Percentiles rank a stretch among this genome's conserved stretches.
Evolutionary conservation across 92 coral and sea anemone genomes (phyloP).

Genomic region (Epizoanthus fatuus): DNA sequence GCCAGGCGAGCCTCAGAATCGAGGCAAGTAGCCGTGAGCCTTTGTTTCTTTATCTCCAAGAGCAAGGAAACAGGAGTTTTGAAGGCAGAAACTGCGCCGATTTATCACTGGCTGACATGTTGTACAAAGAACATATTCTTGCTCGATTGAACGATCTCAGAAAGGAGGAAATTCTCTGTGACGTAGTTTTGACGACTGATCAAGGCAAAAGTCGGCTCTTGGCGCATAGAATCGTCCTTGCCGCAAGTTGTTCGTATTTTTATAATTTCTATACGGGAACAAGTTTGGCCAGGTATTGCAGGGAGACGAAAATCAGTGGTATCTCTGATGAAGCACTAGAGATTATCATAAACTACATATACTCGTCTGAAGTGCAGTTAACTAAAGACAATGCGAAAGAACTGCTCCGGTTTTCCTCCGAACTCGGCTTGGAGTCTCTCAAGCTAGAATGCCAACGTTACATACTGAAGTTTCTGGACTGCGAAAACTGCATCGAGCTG

Average conservation of each 20-base stretch:
- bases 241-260: slow-evolving; percentile 92
- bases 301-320: slow-evolving; percentile 79
- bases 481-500: slow-evolving; percentile 87
- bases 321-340: slow-evolving; percentile 71
- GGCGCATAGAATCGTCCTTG: slow-evolving; percentile 90
- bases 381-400: slow-evolving; percentile 77
- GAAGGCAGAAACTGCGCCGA: background rate
- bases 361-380: slow-evolving; percentile 75
- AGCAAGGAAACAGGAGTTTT: slow-evolving; percentile 15
- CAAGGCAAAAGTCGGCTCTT: slow-evolving; percentile 74
- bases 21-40: background rate
- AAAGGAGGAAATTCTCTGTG: slow-evolving; percentile 78
- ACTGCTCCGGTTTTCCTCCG: slow-evolving; percentile 74
- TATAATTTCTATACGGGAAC: slow-evolving; percentile 82
- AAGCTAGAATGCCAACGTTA: slow-evolving; percentile 72
- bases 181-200: slow-evolving; percentile 83
- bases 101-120: slow-evolving; percentile 6
- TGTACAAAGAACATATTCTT: slow-evolving; percentile 33
- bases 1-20: no score
- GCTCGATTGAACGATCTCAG: slow-evolving; percentile 81
- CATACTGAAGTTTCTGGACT: slow-evolving; percentile 67
- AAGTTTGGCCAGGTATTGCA: slow-evolving; percentile 64
- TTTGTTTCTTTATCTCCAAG: background rate
- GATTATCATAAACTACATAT: slow-evolving; percentile 74
- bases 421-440: slow-evolving; percentile 77